Percentiles rank a stretch among this genome's conserved stretches.
These are phyloP conservation scores for Neocrepidodera transversa DNA, from an alignment of 2,888 invertebrate genomes.

Conservation along the genomic window DNA sequence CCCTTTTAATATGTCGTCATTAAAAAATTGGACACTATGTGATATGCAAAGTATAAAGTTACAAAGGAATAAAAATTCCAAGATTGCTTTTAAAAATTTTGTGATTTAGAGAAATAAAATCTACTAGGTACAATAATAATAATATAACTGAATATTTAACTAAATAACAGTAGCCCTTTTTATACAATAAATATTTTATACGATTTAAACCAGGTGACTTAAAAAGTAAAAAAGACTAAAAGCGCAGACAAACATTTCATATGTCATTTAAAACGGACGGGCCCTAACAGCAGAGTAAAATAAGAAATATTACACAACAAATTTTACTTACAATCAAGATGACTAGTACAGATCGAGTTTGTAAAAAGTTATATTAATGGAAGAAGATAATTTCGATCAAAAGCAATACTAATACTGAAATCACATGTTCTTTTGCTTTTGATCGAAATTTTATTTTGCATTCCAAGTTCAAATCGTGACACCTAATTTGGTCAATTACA, in stretches of 20 bases:
- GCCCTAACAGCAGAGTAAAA: constrained; percentile 46
- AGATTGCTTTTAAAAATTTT: not conserved
- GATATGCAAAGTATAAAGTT: too few relatives aligned
- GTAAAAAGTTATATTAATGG: constrained; percentile 38
- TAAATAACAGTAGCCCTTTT: constrained; percentile 49
- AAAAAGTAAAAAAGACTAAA: constrained; percentile 43
- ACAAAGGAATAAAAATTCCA: too few relatives aligned
- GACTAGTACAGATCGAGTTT: constrained; percentile 60
- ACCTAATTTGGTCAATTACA: constrained; percentile 16
- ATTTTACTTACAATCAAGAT: constrained; percentile 59
- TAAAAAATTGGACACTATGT: too few relatives aligned
- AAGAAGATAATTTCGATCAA: constrained; percentile 43
- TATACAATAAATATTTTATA: constrained; percentile 43
- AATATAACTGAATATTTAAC: constrained; percentile 33
- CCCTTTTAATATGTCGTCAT: too few relatives aligned
- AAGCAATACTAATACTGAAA: constrained; percentile 48
- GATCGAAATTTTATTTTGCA: constrained; percentile 46
- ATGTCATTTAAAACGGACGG: constrained; percentile 40
- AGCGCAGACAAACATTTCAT: constrained; percentile 45
- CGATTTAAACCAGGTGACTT: constrained; percentile 41
- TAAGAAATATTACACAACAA: constrained; percentile 54
- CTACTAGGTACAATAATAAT: constrained; percentile 19
- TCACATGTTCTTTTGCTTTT: constrained; percentile 44
- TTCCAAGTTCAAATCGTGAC: constrained; percentile 14
- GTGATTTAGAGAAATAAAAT: constrained; percentile 14